Conservation (phyloP, 2,113 vertebrate species). For the Halichoerus grypus region DNA sequence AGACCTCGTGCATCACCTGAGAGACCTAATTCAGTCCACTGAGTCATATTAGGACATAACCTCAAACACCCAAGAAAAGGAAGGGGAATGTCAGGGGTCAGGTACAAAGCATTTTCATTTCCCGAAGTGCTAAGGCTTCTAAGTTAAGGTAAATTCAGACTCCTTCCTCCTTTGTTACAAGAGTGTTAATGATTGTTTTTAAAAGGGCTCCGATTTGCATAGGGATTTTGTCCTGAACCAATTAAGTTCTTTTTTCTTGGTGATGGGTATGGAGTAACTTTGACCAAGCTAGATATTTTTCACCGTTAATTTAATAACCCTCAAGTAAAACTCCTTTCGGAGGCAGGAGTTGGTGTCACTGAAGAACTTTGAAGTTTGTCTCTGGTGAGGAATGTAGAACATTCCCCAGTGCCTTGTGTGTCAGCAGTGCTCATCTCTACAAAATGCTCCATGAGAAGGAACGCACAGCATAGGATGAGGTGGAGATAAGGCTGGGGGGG, state of each 20-base stretch:
- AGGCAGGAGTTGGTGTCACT: background rate
- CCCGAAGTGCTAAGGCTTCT: background rate
- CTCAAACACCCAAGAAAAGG: background rate
- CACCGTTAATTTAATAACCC: background rate
- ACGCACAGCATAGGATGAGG: background rate
- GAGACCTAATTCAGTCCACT: background rate
- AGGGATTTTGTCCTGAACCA: slow-evolving; percentile 4
- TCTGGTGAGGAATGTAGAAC: background rate
- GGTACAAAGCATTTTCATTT: slow-evolving; percentile 43
- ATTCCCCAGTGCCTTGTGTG: background rate
- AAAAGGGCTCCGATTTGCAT: background rate
- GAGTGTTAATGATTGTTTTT: background rate
- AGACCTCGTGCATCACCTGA: background rate
- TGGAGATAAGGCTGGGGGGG: background rate
- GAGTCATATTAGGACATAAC: background rate
- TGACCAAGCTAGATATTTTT: slow-evolving; percentile 3
- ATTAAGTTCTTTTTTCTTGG: background rate
- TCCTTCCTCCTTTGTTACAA: background rate
- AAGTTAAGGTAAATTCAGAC: background rate
- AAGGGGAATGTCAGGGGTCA: background rate
- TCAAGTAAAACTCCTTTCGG: slow-evolving; percentile 29
- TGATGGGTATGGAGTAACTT: slow-evolving; percentile 13
- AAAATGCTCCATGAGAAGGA: background rate
- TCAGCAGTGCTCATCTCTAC: background rate
- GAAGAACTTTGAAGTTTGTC: background rate